Evolutionary conservation across 2,888 invertebrate genomes (phyloP).

Genomic region (Drosophila mulleri): DNA sequence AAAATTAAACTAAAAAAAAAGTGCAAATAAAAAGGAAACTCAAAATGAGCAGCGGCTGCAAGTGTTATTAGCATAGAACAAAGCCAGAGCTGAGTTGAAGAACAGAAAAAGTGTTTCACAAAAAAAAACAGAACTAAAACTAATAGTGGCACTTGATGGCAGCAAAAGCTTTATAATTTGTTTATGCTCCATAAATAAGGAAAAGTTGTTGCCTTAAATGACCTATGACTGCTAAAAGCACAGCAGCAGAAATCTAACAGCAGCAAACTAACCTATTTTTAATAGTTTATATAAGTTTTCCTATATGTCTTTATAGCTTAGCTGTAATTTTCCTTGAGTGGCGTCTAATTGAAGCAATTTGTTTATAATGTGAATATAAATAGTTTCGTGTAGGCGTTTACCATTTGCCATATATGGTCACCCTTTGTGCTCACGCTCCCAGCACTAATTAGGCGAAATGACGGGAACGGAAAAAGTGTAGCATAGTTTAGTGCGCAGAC

Average conservation of each 20-base stretch:
- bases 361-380: background rate
- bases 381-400: background rate
- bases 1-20: conserved; percentile 21
- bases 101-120: background rate
- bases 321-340: background rate
- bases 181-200: background rate
- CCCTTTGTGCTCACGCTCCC: conserved; percentile 15
- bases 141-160: background rate
- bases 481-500: conserved; percentile 50
- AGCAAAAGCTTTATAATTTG: background rate
- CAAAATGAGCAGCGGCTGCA: background rate
- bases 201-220: too few relatives aligned
- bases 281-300: too few relatives aligned
- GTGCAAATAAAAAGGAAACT: background rate
- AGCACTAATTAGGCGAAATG: conserved; percentile 23
- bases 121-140: background rate
- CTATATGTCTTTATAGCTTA: too few relatives aligned
- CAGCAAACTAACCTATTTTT: background rate
- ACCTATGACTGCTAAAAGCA: too few relatives aligned
- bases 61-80: background rate
- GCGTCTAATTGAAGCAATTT: background rate
- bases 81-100: background rate
- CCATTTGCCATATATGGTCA: background rate
- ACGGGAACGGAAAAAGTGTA: conserved; percentile 35
- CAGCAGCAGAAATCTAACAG: background rate